These are phyloP conservation scores for Amblyopsis hoosieri DNA, from an alignment of 2,797 vertebrate species.

Conservation along the genomic window DNA sequence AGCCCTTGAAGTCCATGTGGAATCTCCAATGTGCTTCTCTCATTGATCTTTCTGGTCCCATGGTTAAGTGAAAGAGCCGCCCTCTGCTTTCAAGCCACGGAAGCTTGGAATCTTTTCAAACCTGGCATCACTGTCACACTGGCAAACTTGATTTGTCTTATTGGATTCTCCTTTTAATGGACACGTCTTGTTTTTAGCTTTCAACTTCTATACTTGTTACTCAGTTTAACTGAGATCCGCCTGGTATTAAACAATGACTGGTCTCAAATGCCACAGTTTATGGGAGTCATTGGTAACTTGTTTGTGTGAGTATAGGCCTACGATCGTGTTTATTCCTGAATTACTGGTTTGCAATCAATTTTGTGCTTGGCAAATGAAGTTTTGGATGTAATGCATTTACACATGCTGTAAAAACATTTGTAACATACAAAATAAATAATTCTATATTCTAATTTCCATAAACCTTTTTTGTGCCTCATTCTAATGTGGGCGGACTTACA, in stretches of 20 bases:
- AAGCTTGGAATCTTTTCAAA: constrained; percentile 2
- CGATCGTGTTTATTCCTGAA: constrained; percentile 4
- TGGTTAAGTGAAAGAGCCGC: constrained; percentile 32
- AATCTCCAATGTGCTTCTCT: constrained; percentile 46
- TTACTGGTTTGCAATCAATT: constrained; percentile 33
- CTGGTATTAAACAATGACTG: constrained; percentile 12
- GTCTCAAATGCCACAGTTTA: constrained; percentile 28
- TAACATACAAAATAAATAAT: constrained; percentile 48
- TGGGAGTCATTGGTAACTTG: constrained; percentile 7
- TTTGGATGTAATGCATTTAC: constrained; percentile 39
- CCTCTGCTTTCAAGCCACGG: constrained; percentile 12
- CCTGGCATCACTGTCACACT: background rate
- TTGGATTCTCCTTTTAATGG: no score
- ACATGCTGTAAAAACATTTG: constrained; percentile 52
- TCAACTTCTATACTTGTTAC: no score
- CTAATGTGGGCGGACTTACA: background rate
- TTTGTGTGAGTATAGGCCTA: constrained; percentile 17
- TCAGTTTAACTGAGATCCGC: no score
- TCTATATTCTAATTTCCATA: constrained; percentile 59
- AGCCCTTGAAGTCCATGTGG: constrained; percentile 18
- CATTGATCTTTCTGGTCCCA: constrained; percentile 53
- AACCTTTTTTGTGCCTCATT: background rate
- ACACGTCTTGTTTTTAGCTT: no score
- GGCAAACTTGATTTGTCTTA: no score
- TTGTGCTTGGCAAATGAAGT: constrained; percentile 16